Percentiles rank a stretch among this genome's conserved stretches.
phyloP scores from a whole-genome alignment of 2,113 vertebrate genomes.

The Thunnus thynnus region DNA sequence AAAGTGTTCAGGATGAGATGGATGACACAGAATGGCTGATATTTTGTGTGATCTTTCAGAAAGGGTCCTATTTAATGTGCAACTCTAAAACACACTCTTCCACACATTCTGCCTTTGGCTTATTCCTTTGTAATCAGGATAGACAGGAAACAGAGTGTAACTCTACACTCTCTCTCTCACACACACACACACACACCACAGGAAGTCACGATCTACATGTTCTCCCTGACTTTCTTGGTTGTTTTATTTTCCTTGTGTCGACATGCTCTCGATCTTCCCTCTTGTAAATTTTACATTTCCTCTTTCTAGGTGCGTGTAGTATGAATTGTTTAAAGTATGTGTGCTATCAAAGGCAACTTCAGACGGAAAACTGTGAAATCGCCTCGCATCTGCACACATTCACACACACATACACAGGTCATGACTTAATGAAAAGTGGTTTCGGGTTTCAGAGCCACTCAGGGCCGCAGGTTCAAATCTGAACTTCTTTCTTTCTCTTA shows the following conservation, averaged over 20 bases:
- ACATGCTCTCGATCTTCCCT: constrained; percentile 29
- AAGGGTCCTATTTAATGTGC: neutral
- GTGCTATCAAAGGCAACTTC: constrained; percentile 67
- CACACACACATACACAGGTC: constrained; percentile 29
- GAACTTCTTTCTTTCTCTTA: constrained; percentile 27
- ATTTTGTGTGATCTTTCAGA: neutral
- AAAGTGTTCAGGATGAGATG: neutral
- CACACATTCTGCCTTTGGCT: constrained; percentile 35
- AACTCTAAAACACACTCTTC: constrained; percentile 4
- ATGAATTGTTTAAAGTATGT: constrained; percentile 66
- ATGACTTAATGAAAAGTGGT: constrained; percentile 63
- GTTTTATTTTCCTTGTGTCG: constrained; percentile 56
- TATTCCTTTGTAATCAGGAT: constrained; percentile 41
- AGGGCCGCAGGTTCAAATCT: constrained; percentile 52
- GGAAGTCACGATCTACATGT: constrained; percentile 49
- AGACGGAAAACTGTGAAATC: constrained; percentile 67
- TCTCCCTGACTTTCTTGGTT: constrained; percentile 38
- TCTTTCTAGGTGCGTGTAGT: constrained; percentile 42
- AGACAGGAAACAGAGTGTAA: constrained; percentile 60
- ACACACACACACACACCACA: constrained; percentile 22
- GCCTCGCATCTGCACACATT: neutral
- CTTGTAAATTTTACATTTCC: constrained; percentile 54
- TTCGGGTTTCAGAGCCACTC: constrained; percentile 60
- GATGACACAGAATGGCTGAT: neutral
- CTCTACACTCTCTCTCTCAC: constrained; percentile 27